These are phyloP conservation scores for Semotilus atromaculatus DNA, from an alignment of 2,797 vertebrate species.

Conservation along the genomic window DNA sequence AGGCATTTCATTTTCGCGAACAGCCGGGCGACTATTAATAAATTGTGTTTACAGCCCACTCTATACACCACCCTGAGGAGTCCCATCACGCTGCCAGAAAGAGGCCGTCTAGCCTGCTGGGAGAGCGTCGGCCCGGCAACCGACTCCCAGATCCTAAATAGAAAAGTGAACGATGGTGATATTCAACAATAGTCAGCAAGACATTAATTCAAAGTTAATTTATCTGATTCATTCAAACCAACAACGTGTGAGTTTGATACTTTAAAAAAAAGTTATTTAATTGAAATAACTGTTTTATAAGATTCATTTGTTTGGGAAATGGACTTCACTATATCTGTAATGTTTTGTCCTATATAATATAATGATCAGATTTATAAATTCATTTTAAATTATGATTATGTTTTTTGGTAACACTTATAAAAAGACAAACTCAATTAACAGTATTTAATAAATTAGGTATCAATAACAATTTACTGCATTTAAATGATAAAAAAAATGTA, in stretches of 20 bases:
- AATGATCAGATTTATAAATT: neutral
- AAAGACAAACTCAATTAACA: neutral
- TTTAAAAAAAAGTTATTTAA: no score
- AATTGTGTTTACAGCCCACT: slow-evolving; percentile 71
- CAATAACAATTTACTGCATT: neutral
- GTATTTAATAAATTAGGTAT: neutral
- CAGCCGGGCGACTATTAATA: slow-evolving; percentile 72
- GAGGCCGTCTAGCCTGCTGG: slow-evolving; percentile 53
- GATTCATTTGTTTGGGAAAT: neutral
- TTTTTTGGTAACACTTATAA: neutral
- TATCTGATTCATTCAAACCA: neutral
- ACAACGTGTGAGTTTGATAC: neutral
- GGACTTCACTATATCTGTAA: neutral
- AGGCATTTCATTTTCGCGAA: slow-evolving; percentile 67
- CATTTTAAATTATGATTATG: neutral
- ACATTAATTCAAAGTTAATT: neutral
- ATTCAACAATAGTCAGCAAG: slow-evolving; percentile 2
- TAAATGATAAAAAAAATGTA: neutral
- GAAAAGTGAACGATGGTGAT: slow-evolving; percentile 24
- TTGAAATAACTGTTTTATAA: neutral
- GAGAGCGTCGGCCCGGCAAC: slow-evolving; percentile 53
- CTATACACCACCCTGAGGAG: slow-evolving; percentile 66
- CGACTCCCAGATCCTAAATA: slow-evolving; percentile 37
- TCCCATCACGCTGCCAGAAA: slow-evolving; percentile 58
- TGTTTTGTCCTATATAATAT: neutral